These are phyloP conservation scores for Arctopsyche grandis DNA, from an alignment of 1,140 invertebrate species.

Conservation along the genomic window DNA sequence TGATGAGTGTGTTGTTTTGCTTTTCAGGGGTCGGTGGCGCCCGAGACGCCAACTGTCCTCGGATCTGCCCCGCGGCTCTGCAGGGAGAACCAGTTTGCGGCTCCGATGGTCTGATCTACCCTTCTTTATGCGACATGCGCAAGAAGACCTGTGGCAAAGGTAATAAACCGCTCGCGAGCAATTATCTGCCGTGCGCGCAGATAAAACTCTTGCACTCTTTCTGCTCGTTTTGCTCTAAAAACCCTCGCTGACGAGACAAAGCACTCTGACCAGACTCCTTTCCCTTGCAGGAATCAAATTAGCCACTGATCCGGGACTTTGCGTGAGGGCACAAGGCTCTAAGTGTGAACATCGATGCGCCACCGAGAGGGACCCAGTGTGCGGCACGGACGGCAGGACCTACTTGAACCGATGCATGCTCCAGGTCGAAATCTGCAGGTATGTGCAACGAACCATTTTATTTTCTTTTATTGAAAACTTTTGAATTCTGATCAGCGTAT, in stretches of 20 bases:
- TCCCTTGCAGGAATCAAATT: conserved; percentile 66
- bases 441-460: conserved; percentile 41
- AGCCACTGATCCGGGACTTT: conserved; percentile 71
- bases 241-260: no score
- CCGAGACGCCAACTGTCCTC: conserved; percentile 75
- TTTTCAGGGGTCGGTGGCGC: conserved; percentile 66
- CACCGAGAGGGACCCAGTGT: conserved; percentile 86
- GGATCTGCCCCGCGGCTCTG: conserved; percentile 78
- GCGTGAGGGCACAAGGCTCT: conserved; percentile 71
- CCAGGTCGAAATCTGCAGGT: conserved; percentile 85
- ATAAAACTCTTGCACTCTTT: conserved; percentile 17
- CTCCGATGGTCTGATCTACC: conserved; percentile 86
- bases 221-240: neutral
- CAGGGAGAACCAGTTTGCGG: conserved; percentile 88
- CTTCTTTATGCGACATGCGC: conserved; percentile 90
- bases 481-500: neutral
- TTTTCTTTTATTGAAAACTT: neutral
- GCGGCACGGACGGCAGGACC: conserved; percentile 88
- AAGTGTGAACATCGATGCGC: conserved; percentile 84
- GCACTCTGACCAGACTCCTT: neutral
- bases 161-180: conserved; percentile 60
- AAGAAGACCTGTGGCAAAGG: conserved; percentile 92
- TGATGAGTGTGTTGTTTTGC: no score
- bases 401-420: conserved; percentile 92
- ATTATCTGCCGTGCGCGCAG: conserved; percentile 33